Evolutionary conservation across 2,888 invertebrate species (phyloP).

Genomic region (Apoderus coryli): DNA sequence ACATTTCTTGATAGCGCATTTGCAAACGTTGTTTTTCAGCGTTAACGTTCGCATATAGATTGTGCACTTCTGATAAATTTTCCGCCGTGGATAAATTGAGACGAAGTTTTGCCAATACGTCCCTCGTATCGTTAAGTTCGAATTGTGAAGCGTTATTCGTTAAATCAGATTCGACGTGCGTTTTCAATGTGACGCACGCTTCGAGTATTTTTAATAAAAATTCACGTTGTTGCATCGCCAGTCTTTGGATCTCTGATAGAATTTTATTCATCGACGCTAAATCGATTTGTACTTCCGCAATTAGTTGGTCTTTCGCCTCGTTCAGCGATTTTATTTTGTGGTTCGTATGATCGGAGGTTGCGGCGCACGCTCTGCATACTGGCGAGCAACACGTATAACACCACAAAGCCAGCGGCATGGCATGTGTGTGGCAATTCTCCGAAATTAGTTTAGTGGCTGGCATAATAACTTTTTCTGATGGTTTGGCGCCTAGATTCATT

Average conservation of each 20-base stretch:
- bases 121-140: slow-evolving; percentile 50
- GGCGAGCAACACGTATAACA: slow-evolving; percentile 50
- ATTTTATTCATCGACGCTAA: slow-evolving; percentile 53
- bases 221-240: slow-evolving; percentile 55
- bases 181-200: slow-evolving; percentile 57
- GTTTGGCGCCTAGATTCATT: slow-evolving; percentile 37
- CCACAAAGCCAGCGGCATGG: slow-evolving; percentile 58
- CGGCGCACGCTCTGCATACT: slow-evolving; percentile 52
- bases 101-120: slow-evolving; percentile 45
- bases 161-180: slow-evolving; percentile 60
- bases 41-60: slow-evolving; percentile 43
- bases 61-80: slow-evolving; percentile 43
- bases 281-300: slow-evolving; percentile 50
- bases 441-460: slow-evolving; percentile 28
- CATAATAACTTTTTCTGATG: slow-evolving; percentile 21
- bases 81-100: slow-evolving; percentile 44
- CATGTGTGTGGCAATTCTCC: slow-evolving; percentile 57
- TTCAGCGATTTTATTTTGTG: slow-evolving; percentile 53
- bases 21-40: slow-evolving; percentile 53
- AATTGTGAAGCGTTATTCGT: slow-evolving; percentile 50
- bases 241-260: slow-evolving; percentile 52
- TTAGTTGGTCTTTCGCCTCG: slow-evolving; percentile 31
- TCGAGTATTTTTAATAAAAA: slow-evolving; percentile 58
- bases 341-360: slow-evolving; percentile 47
- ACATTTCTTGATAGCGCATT: slow-evolving; percentile 55